Evolutionary conservation across 2,113 vertebrate genomes (phyloP), one percentile per base, ranked within the genome.

Genomic region (Diadophis punctatus): DNA sequence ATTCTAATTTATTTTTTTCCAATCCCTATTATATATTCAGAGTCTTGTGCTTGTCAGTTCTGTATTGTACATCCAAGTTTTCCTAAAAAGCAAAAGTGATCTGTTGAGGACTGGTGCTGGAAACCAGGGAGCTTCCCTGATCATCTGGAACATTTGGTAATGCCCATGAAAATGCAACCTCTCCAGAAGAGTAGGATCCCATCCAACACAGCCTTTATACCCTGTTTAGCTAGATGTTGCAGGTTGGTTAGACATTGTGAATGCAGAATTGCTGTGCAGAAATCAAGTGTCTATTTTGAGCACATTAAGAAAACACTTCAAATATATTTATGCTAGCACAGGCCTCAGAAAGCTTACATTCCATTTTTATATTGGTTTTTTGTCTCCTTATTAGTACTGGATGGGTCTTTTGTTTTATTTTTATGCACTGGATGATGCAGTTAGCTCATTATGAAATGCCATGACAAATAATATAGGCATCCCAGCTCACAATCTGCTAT

Each of bases 271-370:
- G 27, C 74, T 94, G 53, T 94, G 93, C 88, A 86, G 92, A 94
- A 96, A 92, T 91, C 87, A 91, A 80, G 93, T 93, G 96, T 97
- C 96, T 97, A 96, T 97, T 97, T 97, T 96, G 94, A 96, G 51
- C 80, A 94, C 88, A 94, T 92, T 95, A 93, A 96, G 97, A 63
- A 95, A 90, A 89, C 93, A 80, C 51, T 94, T 60, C 85, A 90
- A 92, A 93, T 93, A 94, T 25, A 58, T 88, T 80, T 0, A 0
- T 94, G 91, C 92, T 94, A 96, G 92, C 74, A 56, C 4, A 48
- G 94, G 93, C 90, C 80, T 84, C 2, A 16, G 86, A n/a, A 93
- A 94, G 95, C 95, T 97, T 96, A 89, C 16, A 16, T 97, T 96
- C 94, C 96, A 0, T 91, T 94, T 86, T 91, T 43, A 91, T 90